A percentile compares a stretch with the other conserved stretches of the same genome.
phyloP scores from a whole-genome alignment of 2,797 vertebrate genomes.

The Cossypha niveicapilla region DNA sequence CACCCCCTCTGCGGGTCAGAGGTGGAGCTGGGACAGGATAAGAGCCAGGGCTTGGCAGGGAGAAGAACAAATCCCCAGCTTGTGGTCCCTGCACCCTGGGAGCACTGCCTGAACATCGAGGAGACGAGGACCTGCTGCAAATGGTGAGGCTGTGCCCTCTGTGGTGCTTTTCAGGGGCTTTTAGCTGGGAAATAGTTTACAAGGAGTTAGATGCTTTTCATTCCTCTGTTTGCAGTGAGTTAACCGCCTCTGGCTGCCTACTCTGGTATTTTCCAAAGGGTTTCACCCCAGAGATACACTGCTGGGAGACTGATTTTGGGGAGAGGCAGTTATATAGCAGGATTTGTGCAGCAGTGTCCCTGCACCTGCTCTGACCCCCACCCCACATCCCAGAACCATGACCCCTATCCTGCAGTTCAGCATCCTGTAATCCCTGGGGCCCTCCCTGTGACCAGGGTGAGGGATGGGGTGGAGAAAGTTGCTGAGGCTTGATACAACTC shows the following conservation, averaged over 20 bases:
- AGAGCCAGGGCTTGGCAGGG: background rate
- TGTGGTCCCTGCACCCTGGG: background rate
- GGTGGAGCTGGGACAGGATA: constrained; percentile 38
- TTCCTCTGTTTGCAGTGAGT: background rate
- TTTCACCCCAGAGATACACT: background rate
- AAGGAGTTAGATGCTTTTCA: background rate
- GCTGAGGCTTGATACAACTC: background rate
- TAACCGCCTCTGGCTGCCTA: accelerated
- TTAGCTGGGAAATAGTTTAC: background rate
- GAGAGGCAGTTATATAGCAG: background rate
- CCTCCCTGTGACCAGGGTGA: background rate
- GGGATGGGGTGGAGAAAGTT: background rate
- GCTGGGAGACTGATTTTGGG: background rate
- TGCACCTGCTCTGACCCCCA: background rate
- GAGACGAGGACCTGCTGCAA: background rate
- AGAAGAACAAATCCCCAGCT: background rate
- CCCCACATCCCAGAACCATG: background rate
- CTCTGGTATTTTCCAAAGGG: background rate
- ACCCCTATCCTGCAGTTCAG: background rate
- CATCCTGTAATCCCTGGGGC: background rate
- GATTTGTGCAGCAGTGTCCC: background rate
- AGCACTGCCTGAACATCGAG: background rate
- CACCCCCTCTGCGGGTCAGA: background rate
- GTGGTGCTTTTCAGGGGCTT: background rate
- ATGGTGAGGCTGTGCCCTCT: constrained; percentile 1